Evolutionary conservation across 2,888 invertebrate genomes (phyloP).

Genomic region (Mechanitis messenoides): DNA sequence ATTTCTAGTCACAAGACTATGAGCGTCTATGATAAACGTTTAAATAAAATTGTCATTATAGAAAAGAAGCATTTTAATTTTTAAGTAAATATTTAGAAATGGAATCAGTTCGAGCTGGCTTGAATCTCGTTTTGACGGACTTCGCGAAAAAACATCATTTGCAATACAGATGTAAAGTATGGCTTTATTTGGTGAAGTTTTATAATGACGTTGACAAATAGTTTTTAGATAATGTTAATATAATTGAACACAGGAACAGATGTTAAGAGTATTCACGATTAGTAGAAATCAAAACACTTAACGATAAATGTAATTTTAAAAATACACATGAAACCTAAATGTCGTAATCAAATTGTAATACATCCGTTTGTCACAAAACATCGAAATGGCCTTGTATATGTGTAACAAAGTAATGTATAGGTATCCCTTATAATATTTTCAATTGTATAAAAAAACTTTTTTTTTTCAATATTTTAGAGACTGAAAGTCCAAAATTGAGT

Average conservation of each 20-base stretch:
- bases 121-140: slow-evolving; percentile 20
- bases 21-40: slow-evolving; percentile 58
- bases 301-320: background rate
- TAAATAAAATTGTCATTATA: slow-evolving; percentile 27
- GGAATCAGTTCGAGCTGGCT: slow-evolving; percentile 22
- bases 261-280: background rate
- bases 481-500: slow-evolving; percentile 76
- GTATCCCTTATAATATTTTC: slow-evolving; percentile 51
- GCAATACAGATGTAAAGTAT: background rate
- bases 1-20: slow-evolving; percentile 73
- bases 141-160: background rate
- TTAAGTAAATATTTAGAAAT: slow-evolving; percentile 41
- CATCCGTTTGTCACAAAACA: slow-evolving; percentile 14
- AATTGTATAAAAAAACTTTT: slow-evolving; percentile 48
- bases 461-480: slow-evolving; percentile 67
- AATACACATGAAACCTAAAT: background rate
- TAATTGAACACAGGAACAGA: slow-evolving; percentile 4
- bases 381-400: slow-evolving; percentile 65
- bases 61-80: slow-evolving; percentile 28
- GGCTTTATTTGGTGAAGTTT: slow-evolving; percentile 3
- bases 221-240: slow-evolving; percentile 5
- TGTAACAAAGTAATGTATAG: slow-evolving; percentile 57
- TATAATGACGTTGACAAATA: slow-evolving; percentile 3
- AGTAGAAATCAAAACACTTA: slow-evolving; percentile 2
- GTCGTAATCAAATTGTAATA: background rate